These are phyloP conservation scores for Chlorocebus sabaeus DNA, from an alignment of 2,113 vertebrate species.

Conservation along the genomic window DNA sequence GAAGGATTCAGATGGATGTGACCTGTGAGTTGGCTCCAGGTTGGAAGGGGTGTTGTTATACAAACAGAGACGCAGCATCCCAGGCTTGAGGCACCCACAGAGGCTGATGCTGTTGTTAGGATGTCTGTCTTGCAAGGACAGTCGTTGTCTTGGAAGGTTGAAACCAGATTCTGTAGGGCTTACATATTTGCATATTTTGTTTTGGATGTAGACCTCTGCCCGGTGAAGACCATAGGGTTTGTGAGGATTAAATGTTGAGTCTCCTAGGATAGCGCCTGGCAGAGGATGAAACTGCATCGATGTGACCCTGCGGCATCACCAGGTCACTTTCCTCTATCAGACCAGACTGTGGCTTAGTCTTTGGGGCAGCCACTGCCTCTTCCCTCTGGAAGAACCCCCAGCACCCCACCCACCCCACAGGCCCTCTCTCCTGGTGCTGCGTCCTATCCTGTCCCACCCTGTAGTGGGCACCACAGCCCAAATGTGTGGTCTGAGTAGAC, in stretches of 20 bases:
- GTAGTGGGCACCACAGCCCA: fast-evolving
- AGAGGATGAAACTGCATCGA: fast-evolving
- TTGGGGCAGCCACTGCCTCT: background rate
- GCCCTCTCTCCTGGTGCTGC: fast-evolving
- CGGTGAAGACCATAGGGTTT: background rate
- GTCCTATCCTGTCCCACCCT: background rate
- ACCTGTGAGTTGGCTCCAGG: too few species aligned
- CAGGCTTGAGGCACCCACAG: fast-evolving
- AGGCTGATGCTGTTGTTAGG: too few species aligned
- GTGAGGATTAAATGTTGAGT: background rate
- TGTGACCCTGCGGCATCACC: background rate
- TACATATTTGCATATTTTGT: background rate
- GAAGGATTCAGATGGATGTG: background rate
- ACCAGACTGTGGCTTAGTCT: too few species aligned
- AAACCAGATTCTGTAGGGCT: background rate
- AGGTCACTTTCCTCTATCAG: background rate
- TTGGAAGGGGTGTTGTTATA: background rate
- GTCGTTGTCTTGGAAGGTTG: background rate
- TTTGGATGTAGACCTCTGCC: too few species aligned
- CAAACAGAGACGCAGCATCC: fast-evolving
- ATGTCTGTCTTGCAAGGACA: background rate
- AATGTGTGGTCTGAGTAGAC: background rate
- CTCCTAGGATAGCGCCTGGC: background rate
- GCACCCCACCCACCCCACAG: fast-evolving
- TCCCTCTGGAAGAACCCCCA: too few species aligned